Conservation (phyloP, 2,113 vertebrate species). For the Rafetus swinhoei region DNA sequence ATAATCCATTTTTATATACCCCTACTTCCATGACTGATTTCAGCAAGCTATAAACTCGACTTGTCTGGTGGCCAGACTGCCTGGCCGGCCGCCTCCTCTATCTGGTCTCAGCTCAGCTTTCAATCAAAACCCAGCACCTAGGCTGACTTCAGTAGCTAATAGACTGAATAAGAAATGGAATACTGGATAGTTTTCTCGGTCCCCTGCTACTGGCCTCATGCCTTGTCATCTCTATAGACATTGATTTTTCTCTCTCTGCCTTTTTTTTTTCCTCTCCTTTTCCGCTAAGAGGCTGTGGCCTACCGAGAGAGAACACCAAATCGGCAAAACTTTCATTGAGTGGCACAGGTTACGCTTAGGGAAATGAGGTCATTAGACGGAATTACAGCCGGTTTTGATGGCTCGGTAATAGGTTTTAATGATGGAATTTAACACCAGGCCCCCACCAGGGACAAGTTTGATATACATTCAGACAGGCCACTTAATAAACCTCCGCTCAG, state of each 20-base stretch:
- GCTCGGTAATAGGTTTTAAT: conserved; percentile 88
- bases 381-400: conserved; percentile 85
- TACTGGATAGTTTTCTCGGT: conserved; percentile 80
- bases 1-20: conserved; percentile 83
- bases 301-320: conserved; percentile 49
- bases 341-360: conserved; percentile 83
- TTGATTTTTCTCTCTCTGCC: conserved; percentile 78
- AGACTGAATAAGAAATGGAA: conserved; percentile 87
- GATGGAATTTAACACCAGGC: conserved; percentile 83
- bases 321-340: conserved; percentile 74
- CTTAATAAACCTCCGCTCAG: conserved; percentile 77
- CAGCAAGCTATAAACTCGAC: conserved; percentile 69
- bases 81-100: conserved; percentile 70
- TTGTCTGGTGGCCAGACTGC: conserved; percentile 78
- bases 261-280: conserved; percentile 33
- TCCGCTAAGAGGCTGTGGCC: conserved; percentile 53
- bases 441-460: conserved; percentile 83
- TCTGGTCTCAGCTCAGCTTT: conserved; percentile 82
- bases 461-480: conserved; percentile 84
- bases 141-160: conserved; percentile 87
- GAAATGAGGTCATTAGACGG: conserved; percentile 86
- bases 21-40: conserved; percentile 73
- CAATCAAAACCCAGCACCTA: conserved; percentile 78
- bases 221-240: conserved; percentile 87
- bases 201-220: conserved; percentile 80